Evolutionary conservation across 2,888 invertebrate genomes (phyloP), one percentile per base, ranked within the genome.

Genomic region (Noctua comes): DNA sequence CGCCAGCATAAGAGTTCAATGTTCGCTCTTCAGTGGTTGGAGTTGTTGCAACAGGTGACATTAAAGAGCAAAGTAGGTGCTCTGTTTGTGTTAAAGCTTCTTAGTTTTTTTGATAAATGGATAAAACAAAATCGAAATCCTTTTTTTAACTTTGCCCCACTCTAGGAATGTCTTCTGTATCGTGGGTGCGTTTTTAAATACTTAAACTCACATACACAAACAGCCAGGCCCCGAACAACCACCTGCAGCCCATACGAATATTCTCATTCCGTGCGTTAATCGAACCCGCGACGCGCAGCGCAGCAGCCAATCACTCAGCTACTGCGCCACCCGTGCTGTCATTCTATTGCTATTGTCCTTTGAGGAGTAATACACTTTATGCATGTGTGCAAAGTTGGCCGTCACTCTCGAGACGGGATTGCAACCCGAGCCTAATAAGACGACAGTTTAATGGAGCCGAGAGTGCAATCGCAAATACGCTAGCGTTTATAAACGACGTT

Each of bases 1-100:
- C 31, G 73, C 82, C 82, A 85, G 70, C 27, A 3, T 21, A 51
- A 24, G 36, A 79, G 79, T 65, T 69, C 80, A 66, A 57, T 70
- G 71, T 18, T 59, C 79, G 43, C 1, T 59, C 51, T 36, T 24
- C 51, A 5, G 27, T 31, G 8, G 36, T 43, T 69, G 27, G 62
- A 27, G 31, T 40, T 21, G 24, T 43, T 64, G 68, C 81, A 82
- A 82, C 81, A 82, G 73, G 81, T 82, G 40, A 24, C 2, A 43
- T 7, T 43, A 7, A 66, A n/a, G 13, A 66, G n/a, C 18, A n/a
- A 31, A 36, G 21, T 16, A 43, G 31, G n/a, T 77, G 1, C 27
- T 43, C 6, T 2, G 3, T n/a, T 18, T 62, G 24, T 16, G 36
- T 7, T 18, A 18, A 62, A 31, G 27, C 13, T 59, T 43, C n/a